These are phyloP conservation scores for Neuroterus valhalla DNA, from an alignment of 1,140 invertebrate genomes.

Conservation along the genomic window DNA sequence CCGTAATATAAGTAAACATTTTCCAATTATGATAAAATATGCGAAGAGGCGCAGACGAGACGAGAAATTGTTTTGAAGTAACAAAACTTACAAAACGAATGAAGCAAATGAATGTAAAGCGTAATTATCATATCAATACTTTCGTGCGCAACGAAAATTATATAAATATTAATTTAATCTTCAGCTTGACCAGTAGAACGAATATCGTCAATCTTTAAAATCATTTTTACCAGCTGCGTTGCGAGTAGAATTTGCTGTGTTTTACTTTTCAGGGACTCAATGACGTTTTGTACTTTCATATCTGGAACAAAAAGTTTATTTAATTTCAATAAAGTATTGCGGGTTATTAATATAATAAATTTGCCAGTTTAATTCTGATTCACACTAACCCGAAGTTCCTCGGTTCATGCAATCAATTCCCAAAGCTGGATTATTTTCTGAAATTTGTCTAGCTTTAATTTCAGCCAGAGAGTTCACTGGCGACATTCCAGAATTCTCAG, in stretches of 20 bases:
- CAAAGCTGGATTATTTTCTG: slow-evolving; percentile 89
- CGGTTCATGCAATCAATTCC: slow-evolving; percentile 96
- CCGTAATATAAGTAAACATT: not conserved
- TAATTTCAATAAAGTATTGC: slow-evolving; percentile 5
- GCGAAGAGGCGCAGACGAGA: not conserved
- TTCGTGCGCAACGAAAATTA: slow-evolving; percentile 18
- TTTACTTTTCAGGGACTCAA: slow-evolving; percentile 98
- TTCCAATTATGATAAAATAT: slow-evolving; percentile 18
- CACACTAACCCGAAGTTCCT: slow-evolving; percentile 82
- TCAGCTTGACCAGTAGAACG: slow-evolving; percentile 81
- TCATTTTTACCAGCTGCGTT: slow-evolving; percentile 99
- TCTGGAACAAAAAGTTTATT: slow-evolving; percentile 78
- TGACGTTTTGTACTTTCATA: slow-evolving; percentile 97
- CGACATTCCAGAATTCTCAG: slow-evolving; percentile 96
- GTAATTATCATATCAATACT: slow-evolving; percentile 3
- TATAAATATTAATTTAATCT: slow-evolving; percentile 47
- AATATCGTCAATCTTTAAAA: slow-evolving; percentile 99
- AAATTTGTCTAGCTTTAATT: slow-evolving; percentile 91
- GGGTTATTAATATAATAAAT: slow-evolving; percentile 16
- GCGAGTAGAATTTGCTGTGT: slow-evolving; percentile 98
- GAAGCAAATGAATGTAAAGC: not conserved
- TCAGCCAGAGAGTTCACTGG: slow-evolving; percentile 95
- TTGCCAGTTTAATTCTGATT: no score
- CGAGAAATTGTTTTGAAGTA: not conserved
- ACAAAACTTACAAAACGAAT: slow-evolving; percentile 8